Conservation (phyloP, 2,888 invertebrate species). For the Drosophila meridiana region DNA sequence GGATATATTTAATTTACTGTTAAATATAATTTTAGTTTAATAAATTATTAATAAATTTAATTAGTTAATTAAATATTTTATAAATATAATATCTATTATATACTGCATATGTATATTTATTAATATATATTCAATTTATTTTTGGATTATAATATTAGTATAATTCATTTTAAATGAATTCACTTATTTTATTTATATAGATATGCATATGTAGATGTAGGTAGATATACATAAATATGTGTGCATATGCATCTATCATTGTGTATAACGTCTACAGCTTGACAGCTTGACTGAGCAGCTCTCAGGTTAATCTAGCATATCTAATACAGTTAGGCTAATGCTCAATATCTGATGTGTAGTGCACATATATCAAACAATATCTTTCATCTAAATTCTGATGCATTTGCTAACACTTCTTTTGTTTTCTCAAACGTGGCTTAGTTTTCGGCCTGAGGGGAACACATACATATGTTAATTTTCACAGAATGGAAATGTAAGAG, state of each 20-base stretch:
- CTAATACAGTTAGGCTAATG: conserved; percentile 8
- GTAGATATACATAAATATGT: background rate
- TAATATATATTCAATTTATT: no score
- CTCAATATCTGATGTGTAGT: conserved; percentile 4
- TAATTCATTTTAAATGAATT: no score
- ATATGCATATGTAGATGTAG: background rate
- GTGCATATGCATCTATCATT: background rate
- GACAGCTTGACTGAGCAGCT: background rate
- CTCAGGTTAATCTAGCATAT: background rate
- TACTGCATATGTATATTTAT: no score
- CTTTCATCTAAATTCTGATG: conserved; percentile 4
- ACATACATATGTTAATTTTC: conserved; percentile 63
- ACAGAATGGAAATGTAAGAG: conserved; percentile 54
- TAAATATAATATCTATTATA: no score
- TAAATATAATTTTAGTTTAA: no score
- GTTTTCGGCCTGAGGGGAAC: conserved; percentile 32
- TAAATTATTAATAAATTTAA: no score
- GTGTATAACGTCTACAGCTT: background rate
- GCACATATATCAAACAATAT: conserved; percentile 1
- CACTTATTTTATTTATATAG: no score
- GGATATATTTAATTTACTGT: no score
- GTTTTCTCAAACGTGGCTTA: conserved; percentile 16
- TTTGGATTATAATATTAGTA: no score
- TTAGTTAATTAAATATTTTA: no score
- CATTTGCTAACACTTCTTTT: conserved; percentile 15